Percentiles rank a stretch among this genome's conserved stretches.
These are phyloP conservation scores for Standfussiana lucernea DNA, from an alignment of 2,888 invertebrate species.

Conservation along the genomic window DNA sequence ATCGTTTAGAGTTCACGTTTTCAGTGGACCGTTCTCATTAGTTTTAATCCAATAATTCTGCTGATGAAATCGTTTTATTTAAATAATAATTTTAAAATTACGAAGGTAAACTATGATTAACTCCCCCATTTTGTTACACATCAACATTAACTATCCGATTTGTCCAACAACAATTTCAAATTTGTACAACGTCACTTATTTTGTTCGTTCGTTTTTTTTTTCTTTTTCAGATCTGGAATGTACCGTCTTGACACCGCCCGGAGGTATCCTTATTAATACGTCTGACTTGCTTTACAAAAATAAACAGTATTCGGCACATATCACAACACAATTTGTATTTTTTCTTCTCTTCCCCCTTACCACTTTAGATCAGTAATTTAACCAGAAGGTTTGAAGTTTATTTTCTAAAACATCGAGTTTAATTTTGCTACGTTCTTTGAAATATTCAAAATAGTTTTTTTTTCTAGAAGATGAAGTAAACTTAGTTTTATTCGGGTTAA, in stretches of 20 bases:
- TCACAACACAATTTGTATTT: not conserved
- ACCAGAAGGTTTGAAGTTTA: not conserved
- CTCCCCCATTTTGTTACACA: not conserved
- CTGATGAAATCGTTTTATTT: not conserved
- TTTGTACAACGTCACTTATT: not conserved
- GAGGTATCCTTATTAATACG: conserved; percentile 54
- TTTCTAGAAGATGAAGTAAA: no score
- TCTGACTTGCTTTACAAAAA: not conserved
- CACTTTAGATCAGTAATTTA: not conserved
- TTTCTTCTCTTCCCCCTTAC: not conserved
- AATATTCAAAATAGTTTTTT: no score
- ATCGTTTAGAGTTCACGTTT: not conserved
- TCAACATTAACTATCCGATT: not conserved
- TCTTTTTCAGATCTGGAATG: conserved; percentile 73
- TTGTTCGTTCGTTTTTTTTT: not conserved
- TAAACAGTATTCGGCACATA: not conserved
- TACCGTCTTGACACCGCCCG: conserved; percentile 74
- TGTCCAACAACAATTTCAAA: no score
- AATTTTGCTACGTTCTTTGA: no score
- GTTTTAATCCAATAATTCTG: not conserved
- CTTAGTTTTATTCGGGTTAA: no score
- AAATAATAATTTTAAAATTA: not conserved
- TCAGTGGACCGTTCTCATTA: not conserved
- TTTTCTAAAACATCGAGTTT: not conserved
- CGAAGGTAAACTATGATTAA: not conserved